Percentiles rank a stretch among this genome's conserved stretches.
Evolutionary conservation across 2,888 invertebrate species (phyloP).

Genomic region (Himalopsyche kuldschensis): DNA sequence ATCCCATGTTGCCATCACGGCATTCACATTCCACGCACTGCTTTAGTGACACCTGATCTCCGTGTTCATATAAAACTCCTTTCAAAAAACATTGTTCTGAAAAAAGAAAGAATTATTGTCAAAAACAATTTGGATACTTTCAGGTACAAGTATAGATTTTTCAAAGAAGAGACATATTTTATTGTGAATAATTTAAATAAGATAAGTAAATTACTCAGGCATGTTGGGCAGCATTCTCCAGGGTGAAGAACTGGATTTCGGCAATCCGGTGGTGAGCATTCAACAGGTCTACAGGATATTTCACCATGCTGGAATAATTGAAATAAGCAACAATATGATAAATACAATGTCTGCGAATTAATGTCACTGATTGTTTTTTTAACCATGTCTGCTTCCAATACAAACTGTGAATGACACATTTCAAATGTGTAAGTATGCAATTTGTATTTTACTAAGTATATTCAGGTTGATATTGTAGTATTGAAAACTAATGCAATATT

Average conservation of each 20-base stretch:
- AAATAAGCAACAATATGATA: background rate
- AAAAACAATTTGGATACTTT: background rate
- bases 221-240: conserved; percentile 84
- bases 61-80: conserved; percentile 77
- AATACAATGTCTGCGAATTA: too few species aligned
- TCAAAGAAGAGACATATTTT: background rate
- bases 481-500: too few species aligned
- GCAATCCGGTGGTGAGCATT: conserved; percentile 77
- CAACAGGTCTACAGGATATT: conserved; percentile 79
- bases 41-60: conserved; percentile 70
- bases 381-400: too few species aligned
- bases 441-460: too few species aligned
- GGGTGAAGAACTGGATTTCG: conserved; percentile 77
- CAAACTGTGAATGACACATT: too few species aligned
- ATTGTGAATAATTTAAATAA: background rate
- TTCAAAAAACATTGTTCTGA: conserved; percentile 73
- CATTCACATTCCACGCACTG: conserved; percentile 84
- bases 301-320: conserved; percentile 73
- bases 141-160: background rate
- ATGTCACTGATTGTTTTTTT: too few species aligned
- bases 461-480: too few species aligned
- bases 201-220: conserved; percentile 65
- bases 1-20: conserved; percentile 79
- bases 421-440: too few species aligned
- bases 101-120: conserved; percentile 41